Conservation (phyloP, 2,888 invertebrate genomes). For the Xestia sexstrigata region DNA sequence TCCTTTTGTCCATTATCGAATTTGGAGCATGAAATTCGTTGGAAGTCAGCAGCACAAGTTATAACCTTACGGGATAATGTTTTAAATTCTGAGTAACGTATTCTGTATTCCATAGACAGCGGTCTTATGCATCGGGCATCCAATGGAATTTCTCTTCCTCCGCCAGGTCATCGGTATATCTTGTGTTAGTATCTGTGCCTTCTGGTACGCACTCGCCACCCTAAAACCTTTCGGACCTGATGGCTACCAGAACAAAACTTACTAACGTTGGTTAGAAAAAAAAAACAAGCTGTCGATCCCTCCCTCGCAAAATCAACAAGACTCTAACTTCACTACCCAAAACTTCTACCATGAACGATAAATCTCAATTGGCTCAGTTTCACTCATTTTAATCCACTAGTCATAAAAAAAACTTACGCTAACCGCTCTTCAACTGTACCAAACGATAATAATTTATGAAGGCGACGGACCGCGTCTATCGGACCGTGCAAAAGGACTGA, state of each 20-base stretch:
- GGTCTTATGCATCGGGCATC: neutral
- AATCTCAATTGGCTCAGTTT: neutral
- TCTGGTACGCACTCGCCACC: neutral
- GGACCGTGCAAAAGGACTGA: slow-evolving; percentile 63
- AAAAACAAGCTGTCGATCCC: too few relatives aligned
- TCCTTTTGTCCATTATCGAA: slow-evolving; percentile 44
- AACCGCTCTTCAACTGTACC: slow-evolving; percentile 24
- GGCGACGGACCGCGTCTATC: slow-evolving; percentile 58
- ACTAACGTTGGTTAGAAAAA: neutral
- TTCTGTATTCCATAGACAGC: neutral
- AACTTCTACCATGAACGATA: neutral
- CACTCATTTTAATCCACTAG: neutral
- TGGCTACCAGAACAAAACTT: neutral
- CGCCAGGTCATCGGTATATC: neutral
- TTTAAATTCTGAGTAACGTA: neutral
- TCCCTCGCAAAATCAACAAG: neutral
- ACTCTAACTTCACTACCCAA: neutral
- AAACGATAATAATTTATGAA: slow-evolving; percentile 66
- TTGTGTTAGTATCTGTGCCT: neutral
- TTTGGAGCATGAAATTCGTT: slow-evolving; percentile 53
- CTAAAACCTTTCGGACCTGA: neutral
- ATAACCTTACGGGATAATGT: neutral
- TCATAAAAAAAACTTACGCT: neutral
- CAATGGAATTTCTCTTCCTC: too few relatives aligned
- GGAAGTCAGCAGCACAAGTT: slow-evolving; percentile 20